These are phyloP conservation scores for Hedya salicella DNA, from an alignment of 2,888 invertebrate species.

Conservation along the genomic window DNA sequence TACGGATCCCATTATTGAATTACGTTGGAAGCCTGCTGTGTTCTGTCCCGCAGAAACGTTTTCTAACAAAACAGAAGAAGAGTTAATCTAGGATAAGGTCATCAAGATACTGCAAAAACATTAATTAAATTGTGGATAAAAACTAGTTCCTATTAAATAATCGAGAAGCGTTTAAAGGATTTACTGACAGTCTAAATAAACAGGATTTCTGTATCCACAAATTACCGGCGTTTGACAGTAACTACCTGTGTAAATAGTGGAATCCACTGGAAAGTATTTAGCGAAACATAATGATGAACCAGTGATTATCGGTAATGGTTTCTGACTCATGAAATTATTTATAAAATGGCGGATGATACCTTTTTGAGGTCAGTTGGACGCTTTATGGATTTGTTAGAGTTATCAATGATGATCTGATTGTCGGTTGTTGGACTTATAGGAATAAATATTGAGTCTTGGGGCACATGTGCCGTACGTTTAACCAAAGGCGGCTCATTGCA, in stretches of 20 bases:
- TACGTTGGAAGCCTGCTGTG: conserved; percentile 25
- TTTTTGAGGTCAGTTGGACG: conserved; percentile 26
- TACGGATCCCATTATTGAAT: conserved; percentile 34
- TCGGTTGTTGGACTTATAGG: conserved; percentile 4
- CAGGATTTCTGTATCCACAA: background rate
- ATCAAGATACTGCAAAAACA: conserved; percentile 35
- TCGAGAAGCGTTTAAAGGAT: conserved; percentile 2
- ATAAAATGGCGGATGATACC: conserved; percentile 32
- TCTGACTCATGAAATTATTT: conserved; percentile 38
- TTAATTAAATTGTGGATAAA: conserved; percentile 24
- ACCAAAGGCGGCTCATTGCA: conserved; percentile 67
- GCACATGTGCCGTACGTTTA: conserved; percentile 60
- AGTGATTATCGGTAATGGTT: conserved; percentile 40
- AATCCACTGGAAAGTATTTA: conserved; percentile 27
- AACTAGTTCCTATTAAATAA: conserved; percentile 29
- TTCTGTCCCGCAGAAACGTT: conserved; percentile 17
- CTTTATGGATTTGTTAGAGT: background rate
- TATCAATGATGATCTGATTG: background rate
- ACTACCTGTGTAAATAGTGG: background rate
- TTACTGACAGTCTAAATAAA: conserved; percentile 7
- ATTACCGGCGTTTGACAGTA: conserved; percentile 1
- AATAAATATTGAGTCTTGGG: conserved; percentile 18
- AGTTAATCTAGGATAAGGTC: conserved; percentile 38
- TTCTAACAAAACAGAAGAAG: conserved; percentile 15
- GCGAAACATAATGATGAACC: conserved; percentile 23